These are phyloP conservation scores for Myripristis jacobus DNA, from an alignment of 2,797 vertebrate species.

Conservation along the genomic window DNA sequence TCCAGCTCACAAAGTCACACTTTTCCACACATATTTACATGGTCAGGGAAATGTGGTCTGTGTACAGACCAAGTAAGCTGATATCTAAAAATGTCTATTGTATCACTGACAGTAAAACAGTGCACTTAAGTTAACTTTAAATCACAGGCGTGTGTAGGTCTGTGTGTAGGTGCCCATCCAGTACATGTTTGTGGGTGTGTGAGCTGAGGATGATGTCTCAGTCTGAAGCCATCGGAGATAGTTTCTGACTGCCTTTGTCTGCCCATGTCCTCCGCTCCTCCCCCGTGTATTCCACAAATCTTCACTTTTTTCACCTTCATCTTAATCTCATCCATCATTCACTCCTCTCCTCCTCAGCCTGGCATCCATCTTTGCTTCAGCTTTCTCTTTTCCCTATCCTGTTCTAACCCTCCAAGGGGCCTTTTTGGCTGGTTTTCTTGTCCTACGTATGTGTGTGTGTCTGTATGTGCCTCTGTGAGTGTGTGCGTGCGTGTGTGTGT, in stretches of 20 bases:
- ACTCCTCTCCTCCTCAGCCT: conserved; percentile 47
- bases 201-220: conserved; percentile 15
- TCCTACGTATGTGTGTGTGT: conserved; percentile 32
- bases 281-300: conserved; percentile 28
- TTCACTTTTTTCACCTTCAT: conserved; percentile 47
- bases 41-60: conserved; percentile 13
- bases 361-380: conserved; percentile 44
- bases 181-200: conserved; percentile 17
- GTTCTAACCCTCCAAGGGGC: conserved; percentile 49
- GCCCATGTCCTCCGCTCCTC: conserved; percentile 11
- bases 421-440: conserved; percentile 48
- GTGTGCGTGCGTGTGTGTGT: conserved; percentile 2
- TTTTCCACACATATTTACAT: conserved; percentile 4
- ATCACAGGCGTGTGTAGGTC: neutral
- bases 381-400: conserved; percentile 37
- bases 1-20: neutral
- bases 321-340: conserved; percentile 67
- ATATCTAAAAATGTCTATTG: conserved; percentile 10
- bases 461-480: conserved; percentile 2
- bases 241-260: conserved; percentile 7
- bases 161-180: conserved; percentile 11
- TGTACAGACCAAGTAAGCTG: conserved; percentile 8
- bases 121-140: neutral
- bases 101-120: neutral
- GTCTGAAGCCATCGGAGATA: conserved; percentile 14